A percentile compares a stretch with the other conserved stretches of the same genome.
phyloP scores from a whole-genome alignment of 2,113 vertebrate genomes.

The Promerops cafer region DNA sequence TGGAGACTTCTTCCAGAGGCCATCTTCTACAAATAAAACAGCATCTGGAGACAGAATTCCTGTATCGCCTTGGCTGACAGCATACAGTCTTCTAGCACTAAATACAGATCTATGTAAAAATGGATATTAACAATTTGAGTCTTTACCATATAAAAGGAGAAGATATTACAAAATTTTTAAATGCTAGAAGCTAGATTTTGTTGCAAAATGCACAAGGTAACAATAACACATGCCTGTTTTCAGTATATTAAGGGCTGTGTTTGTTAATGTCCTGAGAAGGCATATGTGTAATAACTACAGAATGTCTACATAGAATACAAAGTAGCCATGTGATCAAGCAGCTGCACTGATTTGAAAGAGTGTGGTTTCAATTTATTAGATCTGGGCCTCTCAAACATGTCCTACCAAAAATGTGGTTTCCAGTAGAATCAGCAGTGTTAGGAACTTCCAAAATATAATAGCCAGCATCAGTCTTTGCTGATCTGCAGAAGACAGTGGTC shows the following conservation, averaged over 20 bases:
- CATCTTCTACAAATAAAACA: slow-evolving; percentile 47
- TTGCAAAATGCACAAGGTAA: slow-evolving; percentile 29
- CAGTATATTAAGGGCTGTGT: neutral
- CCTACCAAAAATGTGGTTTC: neutral
- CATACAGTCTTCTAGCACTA: slow-evolving; percentile 29
- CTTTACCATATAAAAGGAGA: slow-evolving; percentile 50
- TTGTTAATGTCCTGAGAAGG: neutral
- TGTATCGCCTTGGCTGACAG: slow-evolving; percentile 32
- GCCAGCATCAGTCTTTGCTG: neutral
- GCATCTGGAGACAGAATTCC: slow-evolving; percentile 46
- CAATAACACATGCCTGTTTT: neutral
- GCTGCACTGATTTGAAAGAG: neutral
- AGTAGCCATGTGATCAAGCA: neutral
- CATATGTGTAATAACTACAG: neutral
- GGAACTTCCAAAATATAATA: neutral
- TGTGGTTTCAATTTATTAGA: neutral
- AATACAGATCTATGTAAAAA: slow-evolving; percentile 29
- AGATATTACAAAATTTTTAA: neutral
- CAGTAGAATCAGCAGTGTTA: neutral
- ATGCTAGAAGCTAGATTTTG: neutral
- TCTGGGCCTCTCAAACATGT: neutral
- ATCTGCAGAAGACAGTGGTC: neutral
- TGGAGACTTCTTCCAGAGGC: neutral
- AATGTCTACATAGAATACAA: neutral
- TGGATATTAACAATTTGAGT: neutral